phyloP scores from a whole-genome alignment of 2,888 invertebrate species.

The Sturmia bella region DNA sequence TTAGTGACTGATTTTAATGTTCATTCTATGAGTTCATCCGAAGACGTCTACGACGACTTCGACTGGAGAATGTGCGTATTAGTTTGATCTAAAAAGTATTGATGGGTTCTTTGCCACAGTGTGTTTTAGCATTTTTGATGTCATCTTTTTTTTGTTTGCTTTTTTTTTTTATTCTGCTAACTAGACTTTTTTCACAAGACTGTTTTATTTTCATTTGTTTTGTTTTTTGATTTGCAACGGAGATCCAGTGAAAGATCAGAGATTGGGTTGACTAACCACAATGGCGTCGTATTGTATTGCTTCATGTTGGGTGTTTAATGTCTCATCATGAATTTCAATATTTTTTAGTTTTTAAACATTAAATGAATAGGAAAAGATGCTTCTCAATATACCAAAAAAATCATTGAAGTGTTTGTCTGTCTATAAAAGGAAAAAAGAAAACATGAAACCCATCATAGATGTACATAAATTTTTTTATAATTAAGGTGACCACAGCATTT shows the following conservation, averaged over 20 bases:
- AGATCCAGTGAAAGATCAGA: constrained; percentile 67
- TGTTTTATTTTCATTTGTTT: constrained; percentile 10
- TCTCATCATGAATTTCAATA: constrained; percentile 70
- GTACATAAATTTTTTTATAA: constrained; percentile 5
- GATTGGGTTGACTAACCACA: constrained; percentile 70
- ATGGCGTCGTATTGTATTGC: constrained; percentile 70
- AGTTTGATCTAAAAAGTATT: constrained; percentile 68
- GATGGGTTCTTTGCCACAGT: constrained; percentile 57
- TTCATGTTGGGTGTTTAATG: constrained; percentile 70
- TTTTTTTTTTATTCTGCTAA: constrained; percentile 26
- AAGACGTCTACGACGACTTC: constrained; percentile 29
- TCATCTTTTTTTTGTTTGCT: constrained; percentile 30
- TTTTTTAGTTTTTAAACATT: constrained; percentile 65
- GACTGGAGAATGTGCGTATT: constrained; percentile 56
- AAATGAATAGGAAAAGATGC: constrained; percentile 68
- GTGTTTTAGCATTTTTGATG: constrained; percentile 40
- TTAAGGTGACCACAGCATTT: constrained; percentile 37
- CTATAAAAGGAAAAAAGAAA: constrained; percentile 43
- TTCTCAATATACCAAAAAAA: constrained; percentile 54
- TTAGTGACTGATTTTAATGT: constrained; percentile 68
- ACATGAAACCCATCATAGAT: constrained; percentile 2
- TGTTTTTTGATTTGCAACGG: constrained; percentile 43
- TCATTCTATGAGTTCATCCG: constrained; percentile 56
- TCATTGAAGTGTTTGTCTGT: constrained; percentile 65
- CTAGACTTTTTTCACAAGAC: constrained; percentile 50